These are phyloP conservation scores for Odobenus rosmarus DNA, from an alignment of 2,113 vertebrate species.

Conservation along the genomic window DNA sequence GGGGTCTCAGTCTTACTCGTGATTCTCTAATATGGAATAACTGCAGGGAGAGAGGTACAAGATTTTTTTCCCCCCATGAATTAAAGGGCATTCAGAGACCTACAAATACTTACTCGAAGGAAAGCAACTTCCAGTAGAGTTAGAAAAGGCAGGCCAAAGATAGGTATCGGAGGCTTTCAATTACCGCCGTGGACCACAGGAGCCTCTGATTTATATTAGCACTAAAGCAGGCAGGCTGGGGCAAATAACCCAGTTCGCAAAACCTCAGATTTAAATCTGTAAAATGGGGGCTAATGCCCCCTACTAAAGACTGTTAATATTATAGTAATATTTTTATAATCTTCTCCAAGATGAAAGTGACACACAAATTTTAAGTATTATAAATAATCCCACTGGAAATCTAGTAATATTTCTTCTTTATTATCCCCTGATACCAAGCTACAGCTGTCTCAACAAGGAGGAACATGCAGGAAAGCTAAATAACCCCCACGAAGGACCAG, in stretches of 20 bases:
- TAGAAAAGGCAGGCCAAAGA: conserved; percentile 33
- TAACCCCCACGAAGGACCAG: not conserved
- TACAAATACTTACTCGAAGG: not conserved
- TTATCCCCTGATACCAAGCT: conserved; percentile 35
- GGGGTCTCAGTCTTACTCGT: not conserved
- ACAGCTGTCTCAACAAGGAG: conserved; percentile 65
- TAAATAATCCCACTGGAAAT: conserved; percentile 62
- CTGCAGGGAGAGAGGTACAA: not conserved
- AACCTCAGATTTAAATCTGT: conserved; percentile 20
- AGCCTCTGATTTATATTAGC: not conserved
- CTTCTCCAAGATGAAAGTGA: conserved; percentile 43
- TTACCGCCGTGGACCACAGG: not conserved
- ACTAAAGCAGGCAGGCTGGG: not conserved
- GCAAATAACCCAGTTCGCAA: not conserved
- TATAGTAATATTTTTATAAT: conserved; percentile 48
- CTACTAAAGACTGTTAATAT: conserved; percentile 1
- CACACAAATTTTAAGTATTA: conserved; percentile 57
- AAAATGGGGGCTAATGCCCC: not conserved
- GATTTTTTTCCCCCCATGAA: not conserved
- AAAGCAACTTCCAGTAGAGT: conserved; percentile 16
- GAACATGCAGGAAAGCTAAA: conserved; percentile 7
- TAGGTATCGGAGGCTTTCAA: not conserved
- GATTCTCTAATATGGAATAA: conserved; percentile 33
- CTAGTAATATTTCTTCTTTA: conserved; percentile 57
- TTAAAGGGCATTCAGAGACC: conserved; percentile 1